These are phyloP conservation scores for Ispidina picta DNA, from an alignment of 2,797 vertebrate species.

Conservation along the genomic window DNA sequence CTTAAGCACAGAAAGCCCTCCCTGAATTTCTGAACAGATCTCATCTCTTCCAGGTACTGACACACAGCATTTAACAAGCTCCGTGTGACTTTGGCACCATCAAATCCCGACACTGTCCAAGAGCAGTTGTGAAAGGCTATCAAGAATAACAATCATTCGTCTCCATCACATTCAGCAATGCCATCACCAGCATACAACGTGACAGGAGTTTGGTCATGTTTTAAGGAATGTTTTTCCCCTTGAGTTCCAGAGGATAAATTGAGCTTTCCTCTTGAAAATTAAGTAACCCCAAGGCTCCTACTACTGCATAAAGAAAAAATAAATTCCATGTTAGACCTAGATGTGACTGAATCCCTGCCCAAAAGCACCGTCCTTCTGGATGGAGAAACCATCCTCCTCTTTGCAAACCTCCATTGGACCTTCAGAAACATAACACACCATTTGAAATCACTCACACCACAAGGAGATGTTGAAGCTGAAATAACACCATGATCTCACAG, in stretches of 20 bases:
- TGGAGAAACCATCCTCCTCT: background rate
- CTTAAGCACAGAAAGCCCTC: accelerated
- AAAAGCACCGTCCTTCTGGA: background rate
- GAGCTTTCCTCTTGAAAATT: background rate
- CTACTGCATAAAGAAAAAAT: background rate
- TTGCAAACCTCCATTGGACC: background rate
- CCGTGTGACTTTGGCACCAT: accelerated
- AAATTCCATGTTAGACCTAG: background rate
- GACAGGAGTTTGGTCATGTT: background rate
- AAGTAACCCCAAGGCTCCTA: background rate
- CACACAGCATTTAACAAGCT: accelerated
- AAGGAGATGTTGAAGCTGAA: background rate
- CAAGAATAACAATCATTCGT: background rate
- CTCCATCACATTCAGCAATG: background rate
- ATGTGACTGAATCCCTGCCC: background rate
- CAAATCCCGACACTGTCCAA: accelerated
- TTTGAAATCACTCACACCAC: background rate
- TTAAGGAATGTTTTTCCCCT: background rate
- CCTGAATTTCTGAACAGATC: accelerated
- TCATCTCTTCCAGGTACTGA: background rate
- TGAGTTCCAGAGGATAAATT: background rate
- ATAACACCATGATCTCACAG: background rate
- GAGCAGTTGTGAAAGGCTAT: background rate
- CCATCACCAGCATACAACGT: accelerated
- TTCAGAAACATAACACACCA: background rate